phyloP scores from a whole-genome alignment of 2,888 invertebrate species.

The Teleiodes luculella region DNA sequence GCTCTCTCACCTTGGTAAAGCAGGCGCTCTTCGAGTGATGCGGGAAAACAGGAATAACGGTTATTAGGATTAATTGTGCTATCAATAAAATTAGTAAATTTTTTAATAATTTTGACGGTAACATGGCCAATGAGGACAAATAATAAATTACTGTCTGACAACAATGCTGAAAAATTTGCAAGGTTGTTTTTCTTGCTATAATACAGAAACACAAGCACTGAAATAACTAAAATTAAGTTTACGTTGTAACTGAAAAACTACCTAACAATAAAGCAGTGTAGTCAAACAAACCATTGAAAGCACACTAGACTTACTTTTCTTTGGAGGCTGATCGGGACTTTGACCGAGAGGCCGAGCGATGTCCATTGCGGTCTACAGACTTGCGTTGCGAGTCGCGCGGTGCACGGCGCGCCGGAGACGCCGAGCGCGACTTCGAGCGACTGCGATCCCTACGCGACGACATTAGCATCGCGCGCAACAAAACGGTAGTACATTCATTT shows the following conservation, averaged over 20 bases:
- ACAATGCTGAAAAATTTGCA: slow-evolving; percentile 35
- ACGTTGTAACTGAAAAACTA: slow-evolving; percentile 42
- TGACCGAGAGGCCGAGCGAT: slow-evolving; percentile 47
- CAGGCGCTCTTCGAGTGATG: slow-evolving; percentile 51
- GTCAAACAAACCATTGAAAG: slow-evolving; percentile 49
- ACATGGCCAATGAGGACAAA: slow-evolving; percentile 24
- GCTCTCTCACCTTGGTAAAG: slow-evolving; percentile 48
- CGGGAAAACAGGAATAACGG: slow-evolving; percentile 53
- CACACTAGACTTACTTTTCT: slow-evolving; percentile 61
- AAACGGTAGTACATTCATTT: slow-evolving; percentile 4
- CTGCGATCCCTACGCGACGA: slow-evolving; percentile 60
- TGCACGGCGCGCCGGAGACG: slow-evolving; percentile 48
- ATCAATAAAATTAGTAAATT: slow-evolving; percentile 43
- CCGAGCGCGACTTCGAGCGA: slow-evolving; percentile 55
- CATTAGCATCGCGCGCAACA: slow-evolving; percentile 17
- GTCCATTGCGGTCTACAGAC: slow-evolving; percentile 46
- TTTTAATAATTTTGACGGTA: slow-evolving; percentile 17
- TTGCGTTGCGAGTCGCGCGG: slow-evolving; percentile 40
- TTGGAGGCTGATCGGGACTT: slow-evolving; percentile 75
- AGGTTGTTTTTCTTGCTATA: slow-evolving; percentile 42
- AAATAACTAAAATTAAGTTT: background rate
- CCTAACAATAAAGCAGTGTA: slow-evolving; percentile 36
- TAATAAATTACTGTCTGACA: slow-evolving; percentile 39
- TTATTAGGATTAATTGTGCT: slow-evolving; percentile 51
- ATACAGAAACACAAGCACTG: background rate